A percentile compares a stretch with the other conserved stretches of the same genome.
Conservation (phyloP, 2,113 vertebrate species). For the Nycticebus coucang region DNA sequence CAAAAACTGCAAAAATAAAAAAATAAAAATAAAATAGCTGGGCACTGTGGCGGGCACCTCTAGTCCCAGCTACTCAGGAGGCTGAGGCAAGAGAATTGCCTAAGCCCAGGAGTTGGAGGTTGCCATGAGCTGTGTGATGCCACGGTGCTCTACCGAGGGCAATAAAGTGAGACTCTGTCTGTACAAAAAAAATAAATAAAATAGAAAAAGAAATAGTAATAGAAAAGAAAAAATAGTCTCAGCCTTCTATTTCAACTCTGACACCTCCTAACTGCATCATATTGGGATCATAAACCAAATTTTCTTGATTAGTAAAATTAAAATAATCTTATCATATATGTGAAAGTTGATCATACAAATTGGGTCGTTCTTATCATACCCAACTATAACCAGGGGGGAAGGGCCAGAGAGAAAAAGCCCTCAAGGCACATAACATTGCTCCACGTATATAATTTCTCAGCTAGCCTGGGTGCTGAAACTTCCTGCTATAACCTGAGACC, state of each 20-base stretch:
- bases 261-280: neutral
- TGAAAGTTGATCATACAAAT: neutral
- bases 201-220: neutral
- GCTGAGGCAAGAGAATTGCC: no score
- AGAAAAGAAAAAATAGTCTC: neutral
- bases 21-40: no score
- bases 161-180: no score
- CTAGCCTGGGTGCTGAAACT: neutral
- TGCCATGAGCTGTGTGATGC: no score
- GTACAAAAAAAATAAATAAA: neutral
- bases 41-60: no score
- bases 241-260: neutral
- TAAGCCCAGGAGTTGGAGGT: no score
- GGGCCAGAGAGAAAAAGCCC: neutral
- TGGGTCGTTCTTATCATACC: neutral
- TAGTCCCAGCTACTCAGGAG: no score
- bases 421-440: neutral
- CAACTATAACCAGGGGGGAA: neutral
- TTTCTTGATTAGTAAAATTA: constrained; percentile 21
- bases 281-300: neutral
- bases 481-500: neutral
- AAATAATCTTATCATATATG: neutral
- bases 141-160: no score
- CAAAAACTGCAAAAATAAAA: no score
- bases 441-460: neutral